phyloP scores from a whole-genome alignment of 2,888 invertebrate species.

The Eumerus sabulonum region DNA sequence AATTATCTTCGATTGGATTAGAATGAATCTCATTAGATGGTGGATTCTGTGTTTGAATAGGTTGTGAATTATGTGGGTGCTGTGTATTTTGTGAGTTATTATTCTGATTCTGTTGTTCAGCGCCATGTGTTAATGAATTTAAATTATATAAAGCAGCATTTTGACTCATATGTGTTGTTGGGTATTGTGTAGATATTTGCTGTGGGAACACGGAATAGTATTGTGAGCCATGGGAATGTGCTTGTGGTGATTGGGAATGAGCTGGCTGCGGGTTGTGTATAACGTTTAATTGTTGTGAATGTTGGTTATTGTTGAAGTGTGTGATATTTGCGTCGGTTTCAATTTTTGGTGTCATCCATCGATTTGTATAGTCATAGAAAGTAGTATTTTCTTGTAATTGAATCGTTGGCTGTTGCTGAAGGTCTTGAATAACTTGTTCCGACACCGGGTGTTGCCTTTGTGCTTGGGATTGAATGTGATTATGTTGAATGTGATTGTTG shows the following conservation, averaged over 20 bases:
- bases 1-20: conserved; percentile 80
- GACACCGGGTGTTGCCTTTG: conserved; percentile 71
- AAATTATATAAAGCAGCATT: conserved; percentile 67
- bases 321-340: conserved; percentile 73
- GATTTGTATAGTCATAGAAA: conserved; percentile 89
- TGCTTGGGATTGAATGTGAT: conserved; percentile 51
- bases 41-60: conserved; percentile 68
- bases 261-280: conserved; percentile 82
- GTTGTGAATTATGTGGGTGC: conserved; percentile 54
- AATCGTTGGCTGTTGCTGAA: conserved; percentile 72
- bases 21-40: conserved; percentile 58
- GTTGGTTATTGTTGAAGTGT: conserved; percentile 55
- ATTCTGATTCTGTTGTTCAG: conserved; percentile 73
- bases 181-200: conserved; percentile 77
- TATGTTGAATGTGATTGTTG: conserved; percentile 75
- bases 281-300: conserved; percentile 82
- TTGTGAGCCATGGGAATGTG: conserved; percentile 82
- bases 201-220: conserved; percentile 78
- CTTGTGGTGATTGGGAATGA: conserved; percentile 88
- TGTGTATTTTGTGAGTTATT: conserved; percentile 73
- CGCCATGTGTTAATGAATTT: conserved; percentile 56
- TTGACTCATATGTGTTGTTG: conserved; percentile 76
- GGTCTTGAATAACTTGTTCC: conserved; percentile 70
- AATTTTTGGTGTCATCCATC: conserved; percentile 85
- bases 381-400: conserved; percentile 80